A percentile compares a stretch with the other conserved stretches of the same genome.
Evolutionary conservation across 1,140 invertebrate genomes (phyloP).

Genomic region (Acyrthosiphon pisum): DNA sequence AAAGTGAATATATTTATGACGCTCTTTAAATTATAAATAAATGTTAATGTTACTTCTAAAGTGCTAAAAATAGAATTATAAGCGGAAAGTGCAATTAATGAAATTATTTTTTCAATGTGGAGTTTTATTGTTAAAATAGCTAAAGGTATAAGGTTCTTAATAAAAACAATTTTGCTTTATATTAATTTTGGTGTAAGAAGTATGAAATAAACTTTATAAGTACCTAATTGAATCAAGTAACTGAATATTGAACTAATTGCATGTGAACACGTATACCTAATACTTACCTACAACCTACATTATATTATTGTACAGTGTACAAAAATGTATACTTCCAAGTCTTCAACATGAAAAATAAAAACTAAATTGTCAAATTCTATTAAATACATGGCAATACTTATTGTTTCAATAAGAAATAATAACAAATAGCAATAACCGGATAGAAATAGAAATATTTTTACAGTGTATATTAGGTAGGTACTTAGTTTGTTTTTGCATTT

Average conservation of each 20-base stretch:
- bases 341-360: neutral
- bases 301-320: neutral
- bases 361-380: neutral
- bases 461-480: too few species aligned
- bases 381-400: neutral
- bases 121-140: neutral
- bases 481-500: too few species aligned
- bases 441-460: too few species aligned
- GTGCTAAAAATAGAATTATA: neutral
- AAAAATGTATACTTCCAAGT: neutral
- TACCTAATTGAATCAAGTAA: neutral
- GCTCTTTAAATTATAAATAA: neutral
- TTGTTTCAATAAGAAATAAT: neutral
- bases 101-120: neutral
- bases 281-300: neutral
- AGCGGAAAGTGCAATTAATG: neutral
- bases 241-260: neutral
- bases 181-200: conserved; percentile 1
- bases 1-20: neutral
- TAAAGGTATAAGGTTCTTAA: neutral
- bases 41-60: neutral
- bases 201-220: neutral
- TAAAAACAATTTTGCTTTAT: neutral
- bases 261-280: too few species aligned
- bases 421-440: neutral